A percentile compares a stretch with the other conserved stretches of the same genome.
phyloP scores from a whole-genome alignment of 2,888 invertebrate genomes.

The Tiphia femorata region DNA sequence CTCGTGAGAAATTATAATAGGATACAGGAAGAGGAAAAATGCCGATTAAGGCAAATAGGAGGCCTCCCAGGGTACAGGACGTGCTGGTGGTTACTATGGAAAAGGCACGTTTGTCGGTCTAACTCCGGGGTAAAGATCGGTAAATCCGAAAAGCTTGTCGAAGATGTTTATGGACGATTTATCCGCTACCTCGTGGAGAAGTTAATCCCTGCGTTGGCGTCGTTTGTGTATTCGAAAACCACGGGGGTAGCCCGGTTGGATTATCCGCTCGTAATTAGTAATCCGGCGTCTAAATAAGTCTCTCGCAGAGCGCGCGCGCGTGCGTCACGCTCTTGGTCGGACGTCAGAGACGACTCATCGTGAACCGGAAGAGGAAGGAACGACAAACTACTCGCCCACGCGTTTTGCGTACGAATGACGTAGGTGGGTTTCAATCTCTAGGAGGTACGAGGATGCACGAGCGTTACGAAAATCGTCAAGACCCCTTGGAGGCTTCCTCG shows the following conservation, averaged over 20 bases:
- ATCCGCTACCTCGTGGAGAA: conserved; percentile 28
- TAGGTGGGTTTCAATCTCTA: not conserved
- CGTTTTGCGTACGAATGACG: not conserved
- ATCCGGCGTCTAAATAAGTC: conserved; percentile 38
- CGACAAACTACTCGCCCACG: not conserved
- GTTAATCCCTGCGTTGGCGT: conserved; percentile 27
- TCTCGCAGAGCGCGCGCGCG: conserved; percentile 2
- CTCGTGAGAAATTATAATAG: not conserved
- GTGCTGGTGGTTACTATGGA: too few species aligned
- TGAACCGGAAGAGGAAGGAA: not conserved
- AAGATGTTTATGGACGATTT: conserved; percentile 28
- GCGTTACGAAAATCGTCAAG: not conserved
- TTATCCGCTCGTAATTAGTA: conserved; percentile 51
- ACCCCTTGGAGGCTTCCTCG: not conserved
- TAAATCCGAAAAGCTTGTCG: too few species aligned
- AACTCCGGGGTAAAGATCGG: too few species aligned
- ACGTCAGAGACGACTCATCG: not conserved
- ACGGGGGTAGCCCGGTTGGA: conserved; percentile 13
- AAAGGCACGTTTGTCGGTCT: too few species aligned
- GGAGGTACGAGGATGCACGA: not conserved
- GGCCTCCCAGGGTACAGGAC: too few species aligned
- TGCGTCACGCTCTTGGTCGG: not conserved
- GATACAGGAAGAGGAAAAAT: conserved; percentile 6
- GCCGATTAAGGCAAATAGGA: too few species aligned
- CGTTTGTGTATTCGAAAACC: conserved; percentile 1